Evolutionary conservation across 2,888 invertebrate genomes (phyloP), one percentile per base, ranked within the genome.

Genomic region (Heliconius sara): DNA sequence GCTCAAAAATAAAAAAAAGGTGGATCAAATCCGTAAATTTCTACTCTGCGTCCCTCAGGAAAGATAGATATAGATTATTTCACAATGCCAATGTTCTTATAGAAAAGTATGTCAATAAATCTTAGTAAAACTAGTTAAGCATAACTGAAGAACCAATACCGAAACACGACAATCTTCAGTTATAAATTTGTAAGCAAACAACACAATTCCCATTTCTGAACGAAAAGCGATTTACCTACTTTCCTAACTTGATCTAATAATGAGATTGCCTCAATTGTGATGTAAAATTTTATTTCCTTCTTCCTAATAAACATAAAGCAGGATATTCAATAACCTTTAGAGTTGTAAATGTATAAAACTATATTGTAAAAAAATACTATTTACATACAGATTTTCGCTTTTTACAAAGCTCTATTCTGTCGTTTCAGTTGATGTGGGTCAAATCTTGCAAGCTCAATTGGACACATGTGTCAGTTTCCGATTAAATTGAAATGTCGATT

Each of bases 221-320:
- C 34, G 60, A 60, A 73, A 73, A 57, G 12, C 30, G 34, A 60
- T 73, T 73, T n/a, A 25, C 73, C 60, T 73, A 73, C 60, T 60
- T 34, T 73, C 60, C 73, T 39, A 57, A 73, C 73, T 73, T 73
- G 60, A 73, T 60, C 60, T 73, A 73, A 73, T 77, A 77, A 77
- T 77, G 68, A 34, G 25, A 76, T 76, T 39, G 76, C n/a, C 57
- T 70, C 68, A 70, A 77, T 77, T 70, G 57, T 57, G 43, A 68
- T 60, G 52, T 76, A 76, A 76, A 75, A 73, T 60, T n/a, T 73
- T 73, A 60, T 73, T 60, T 60, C 3, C 39, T 60, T n/a, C 73
- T 60, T 73, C 73, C 60, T 73, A 60, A 73, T 73, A 73, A 73
- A 60, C 16, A 60, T 60, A 60, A 73, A 73, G 13, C 57, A 25